A percentile compares a stretch with the other conserved stretches of the same genome.
Evolutionary conservation across 2,113 vertebrate species (phyloP).

Genomic region (Aplodontia rufa): DNA sequence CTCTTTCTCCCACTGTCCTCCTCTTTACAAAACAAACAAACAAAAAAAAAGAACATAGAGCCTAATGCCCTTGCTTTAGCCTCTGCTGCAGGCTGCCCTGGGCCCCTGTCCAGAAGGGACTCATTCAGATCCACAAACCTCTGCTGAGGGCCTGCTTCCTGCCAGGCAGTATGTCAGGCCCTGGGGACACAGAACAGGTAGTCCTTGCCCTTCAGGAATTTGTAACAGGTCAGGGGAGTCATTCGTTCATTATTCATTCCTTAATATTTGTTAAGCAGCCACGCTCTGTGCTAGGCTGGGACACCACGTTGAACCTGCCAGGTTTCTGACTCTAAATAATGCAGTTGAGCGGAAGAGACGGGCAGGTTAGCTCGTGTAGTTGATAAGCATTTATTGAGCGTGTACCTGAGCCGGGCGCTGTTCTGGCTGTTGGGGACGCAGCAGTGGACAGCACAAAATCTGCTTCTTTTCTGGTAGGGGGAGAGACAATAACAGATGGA

Average conservation of each 20-base stretch:
- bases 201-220: conserved; percentile 10
- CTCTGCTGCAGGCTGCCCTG: not conserved
- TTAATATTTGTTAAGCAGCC: conserved; percentile 44
- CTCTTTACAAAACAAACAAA: no score
- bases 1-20: no score
- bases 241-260: not conserved
- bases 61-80: not conserved
- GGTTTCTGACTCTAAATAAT: conserved; percentile 48
- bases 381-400: conserved; percentile 33
- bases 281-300: conserved; percentile 17
- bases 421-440: not conserved
- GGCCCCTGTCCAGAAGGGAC: not conserved
- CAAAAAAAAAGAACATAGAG: no score
- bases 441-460: not conserved
- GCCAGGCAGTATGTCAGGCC: not conserved
- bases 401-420: not conserved
- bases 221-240: no score
- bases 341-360: conserved; percentile 46
- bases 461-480: not conserved
- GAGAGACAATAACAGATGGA: not conserved
- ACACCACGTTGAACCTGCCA: not conserved
- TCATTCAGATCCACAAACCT: not conserved
- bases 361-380: conserved; percentile 20
- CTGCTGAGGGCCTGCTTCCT: not conserved
- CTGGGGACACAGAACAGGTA: not conserved